phyloP scores from a whole-genome alignment of 2,113 vertebrate genomes.

The Sylvietta virens region DNA sequence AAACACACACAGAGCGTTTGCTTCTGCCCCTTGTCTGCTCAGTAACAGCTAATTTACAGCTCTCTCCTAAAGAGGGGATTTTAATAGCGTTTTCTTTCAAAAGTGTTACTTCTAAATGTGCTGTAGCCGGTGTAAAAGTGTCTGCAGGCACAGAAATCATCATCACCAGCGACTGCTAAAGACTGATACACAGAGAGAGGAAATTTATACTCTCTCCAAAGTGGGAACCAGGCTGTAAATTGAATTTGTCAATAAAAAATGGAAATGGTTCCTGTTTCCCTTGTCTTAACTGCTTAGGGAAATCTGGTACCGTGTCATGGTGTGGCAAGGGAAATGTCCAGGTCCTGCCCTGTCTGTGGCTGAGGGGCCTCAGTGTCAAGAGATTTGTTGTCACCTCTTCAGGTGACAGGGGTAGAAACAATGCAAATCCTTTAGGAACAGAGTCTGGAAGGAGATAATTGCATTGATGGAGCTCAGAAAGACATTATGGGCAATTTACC shows the following conservation, averaged over 20 bases:
- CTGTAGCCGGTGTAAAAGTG: background rate
- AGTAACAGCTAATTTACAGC: slow-evolving; percentile 24
- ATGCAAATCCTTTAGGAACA: background rate
- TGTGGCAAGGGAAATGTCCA: background rate
- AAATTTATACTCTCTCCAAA: slow-evolving; percentile 10
- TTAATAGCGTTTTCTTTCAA: background rate
- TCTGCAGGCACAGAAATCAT: slow-evolving; percentile 28
- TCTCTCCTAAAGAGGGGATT: background rate
- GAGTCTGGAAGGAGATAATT: background rate
- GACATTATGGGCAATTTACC: background rate
- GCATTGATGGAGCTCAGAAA: background rate
- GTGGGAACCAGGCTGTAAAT: slow-evolving; percentile 35
- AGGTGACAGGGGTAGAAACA: background rate
- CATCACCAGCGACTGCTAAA: slow-evolving; percentile 11
- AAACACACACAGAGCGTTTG: background rate
- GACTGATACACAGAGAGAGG: background rate
- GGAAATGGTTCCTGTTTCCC: slow-evolving; percentile 32
- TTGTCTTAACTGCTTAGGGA: background rate
- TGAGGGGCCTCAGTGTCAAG: background rate
- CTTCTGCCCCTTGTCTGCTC: background rate
- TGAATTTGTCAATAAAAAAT: slow-evolving; percentile 62
- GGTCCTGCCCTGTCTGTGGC: background rate
- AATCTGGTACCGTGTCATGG: background rate
- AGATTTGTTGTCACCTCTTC: background rate
- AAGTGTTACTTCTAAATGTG: slow-evolving; percentile 14